These are phyloP conservation scores for Mythimna impura DNA, from an alignment of 2,888 invertebrate genomes.

Conservation along the genomic window DNA sequence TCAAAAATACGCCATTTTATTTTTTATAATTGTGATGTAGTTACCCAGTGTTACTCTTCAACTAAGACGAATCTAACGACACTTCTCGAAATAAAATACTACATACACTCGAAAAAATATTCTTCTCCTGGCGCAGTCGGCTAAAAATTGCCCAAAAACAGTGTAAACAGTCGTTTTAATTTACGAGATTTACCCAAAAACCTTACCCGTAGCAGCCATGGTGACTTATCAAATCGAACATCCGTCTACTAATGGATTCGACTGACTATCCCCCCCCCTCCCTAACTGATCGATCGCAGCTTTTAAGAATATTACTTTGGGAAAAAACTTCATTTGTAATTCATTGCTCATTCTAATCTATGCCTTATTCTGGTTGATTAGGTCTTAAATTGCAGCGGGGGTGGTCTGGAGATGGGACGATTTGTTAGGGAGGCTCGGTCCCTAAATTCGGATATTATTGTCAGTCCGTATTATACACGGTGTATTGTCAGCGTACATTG, in stretches of 20 bases:
- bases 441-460: slow-evolving; percentile 65
- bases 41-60: too few species aligned
- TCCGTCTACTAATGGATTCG: slow-evolving; percentile 62
- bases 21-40: too few species aligned
- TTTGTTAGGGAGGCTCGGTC: slow-evolving; percentile 20
- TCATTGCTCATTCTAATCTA: slow-evolving; percentile 48
- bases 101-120: too few species aligned
- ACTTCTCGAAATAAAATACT: too few species aligned
- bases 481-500: slow-evolving; percentile 55
- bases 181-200: slow-evolving; percentile 35
- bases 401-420: slow-evolving; percentile 24
- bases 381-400: slow-evolving; percentile 34
- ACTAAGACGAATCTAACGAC: too few species aligned
- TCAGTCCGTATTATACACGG: slow-evolving; percentile 58
- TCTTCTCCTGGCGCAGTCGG: too few species aligned
- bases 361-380: slow-evolving; percentile 43
- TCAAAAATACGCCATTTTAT: too few species aligned
- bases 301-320: slow-evolving; percentile 64
- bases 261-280: slow-evolving; percentile 45
- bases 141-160: too few species aligned
- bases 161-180: slow-evolving; percentile 29
- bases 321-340: slow-evolving; percentile 53
- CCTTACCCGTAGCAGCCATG: slow-evolving; percentile 9
- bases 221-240: slow-evolving; percentile 58
- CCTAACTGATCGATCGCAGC: slow-evolving; percentile 62